Percentiles rank a stretch among this genome's conserved stretches.
Conservation (phyloP, 2,113 vertebrate species). For the Zosterops hypoxanthus region DNA sequence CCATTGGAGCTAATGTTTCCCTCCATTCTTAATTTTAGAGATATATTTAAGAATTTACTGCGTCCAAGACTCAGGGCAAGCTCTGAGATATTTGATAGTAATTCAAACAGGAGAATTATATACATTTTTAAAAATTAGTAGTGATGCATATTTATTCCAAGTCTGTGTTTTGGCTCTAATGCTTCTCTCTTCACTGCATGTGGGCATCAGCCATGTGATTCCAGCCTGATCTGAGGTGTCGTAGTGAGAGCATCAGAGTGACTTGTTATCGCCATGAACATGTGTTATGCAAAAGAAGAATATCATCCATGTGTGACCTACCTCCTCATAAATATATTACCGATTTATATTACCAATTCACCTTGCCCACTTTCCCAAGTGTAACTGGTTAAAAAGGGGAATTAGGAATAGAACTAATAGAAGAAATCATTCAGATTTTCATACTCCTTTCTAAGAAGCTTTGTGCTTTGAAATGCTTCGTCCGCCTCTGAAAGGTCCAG, state of each 20-base stretch:
- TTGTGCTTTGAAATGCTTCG: neutral
- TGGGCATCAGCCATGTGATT: neutral
- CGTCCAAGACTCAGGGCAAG: neutral
- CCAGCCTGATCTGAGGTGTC: rapidly evolving
- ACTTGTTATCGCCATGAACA: neutral
- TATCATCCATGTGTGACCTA: neutral
- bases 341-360: neutral
- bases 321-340: neutral
- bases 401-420: neutral
- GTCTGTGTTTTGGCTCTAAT: neutral
- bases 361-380: neutral
- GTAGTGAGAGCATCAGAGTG: neutral
- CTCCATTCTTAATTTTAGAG: neutral
- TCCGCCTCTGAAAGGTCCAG: neutral
- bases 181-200: neutral
- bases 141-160: neutral
- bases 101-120: neutral
- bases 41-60: neutral
- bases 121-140: neutral
- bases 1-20: rapidly evolving
- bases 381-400: neutral
- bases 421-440: neutral
- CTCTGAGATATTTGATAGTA: neutral
- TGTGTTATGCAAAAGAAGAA: neutral
- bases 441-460: neutral